Evolutionary conservation across 2,113 vertebrate genomes (phyloP).

Genomic region (Megaleporinus macrocephalus): DNA sequence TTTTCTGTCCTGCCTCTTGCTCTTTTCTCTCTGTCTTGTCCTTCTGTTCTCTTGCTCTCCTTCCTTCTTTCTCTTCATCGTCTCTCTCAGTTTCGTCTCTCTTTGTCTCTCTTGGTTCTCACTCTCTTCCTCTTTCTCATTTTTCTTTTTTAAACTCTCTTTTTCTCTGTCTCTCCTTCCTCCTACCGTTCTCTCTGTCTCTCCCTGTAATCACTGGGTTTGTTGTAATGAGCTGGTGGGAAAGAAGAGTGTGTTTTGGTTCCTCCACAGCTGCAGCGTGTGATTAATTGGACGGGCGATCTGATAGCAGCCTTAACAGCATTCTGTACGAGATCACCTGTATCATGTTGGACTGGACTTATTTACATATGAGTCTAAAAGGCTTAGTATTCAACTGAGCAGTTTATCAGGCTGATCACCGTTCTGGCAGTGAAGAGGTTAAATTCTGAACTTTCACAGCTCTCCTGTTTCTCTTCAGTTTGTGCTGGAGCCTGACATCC

Average conservation of each 20-base stretch:
- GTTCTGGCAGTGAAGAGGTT: background rate
- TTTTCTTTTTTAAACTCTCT: background rate
- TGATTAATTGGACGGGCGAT: background rate
- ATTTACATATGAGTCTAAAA: too few relatives aligned
- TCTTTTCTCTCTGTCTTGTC: background rate
- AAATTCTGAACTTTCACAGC: background rate
- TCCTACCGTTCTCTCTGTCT: background rate
- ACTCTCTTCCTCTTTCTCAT: too few relatives aligned
- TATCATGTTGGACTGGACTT: too few relatives aligned
- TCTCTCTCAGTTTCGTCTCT: background rate
- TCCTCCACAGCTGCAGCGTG: background rate
- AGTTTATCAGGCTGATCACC: too few relatives aligned
- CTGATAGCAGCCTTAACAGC: too few relatives aligned
- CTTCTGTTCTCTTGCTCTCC: background rate
- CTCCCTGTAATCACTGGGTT: conserved; percentile 17
- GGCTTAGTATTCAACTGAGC: too few relatives aligned
- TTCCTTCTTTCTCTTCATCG: background rate
- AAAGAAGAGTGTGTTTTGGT: background rate
- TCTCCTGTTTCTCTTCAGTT: background rate
- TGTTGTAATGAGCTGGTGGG: background rate
- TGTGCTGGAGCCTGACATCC: background rate
- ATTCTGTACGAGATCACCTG: too few relatives aligned
- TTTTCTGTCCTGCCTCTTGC: background rate
- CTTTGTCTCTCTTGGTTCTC: too few relatives aligned
- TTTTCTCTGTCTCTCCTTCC: background rate